Evolutionary conservation across 1,140 invertebrate genomes (phyloP), one percentile per base, ranked within the genome.

Genomic region (Macrocentrus cingulum): DNA sequence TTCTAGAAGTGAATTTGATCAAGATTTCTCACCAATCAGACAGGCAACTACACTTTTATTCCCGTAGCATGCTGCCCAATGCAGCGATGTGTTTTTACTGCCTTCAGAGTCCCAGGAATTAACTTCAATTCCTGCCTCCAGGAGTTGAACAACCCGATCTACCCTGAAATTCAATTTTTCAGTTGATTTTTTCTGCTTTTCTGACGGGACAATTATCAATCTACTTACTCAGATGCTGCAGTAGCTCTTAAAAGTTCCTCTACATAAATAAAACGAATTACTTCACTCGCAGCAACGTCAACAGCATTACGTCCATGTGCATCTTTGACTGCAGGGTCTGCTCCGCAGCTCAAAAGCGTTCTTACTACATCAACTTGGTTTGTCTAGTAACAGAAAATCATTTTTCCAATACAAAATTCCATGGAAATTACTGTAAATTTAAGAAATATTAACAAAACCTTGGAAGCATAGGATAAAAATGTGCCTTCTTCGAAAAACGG

Each of bases 41-140:
- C 79, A 86, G 19, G 78, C 68, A 1, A 87, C 75, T 48, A 84
- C 80, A 53, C 84, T 80, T 61, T 79, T 80, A 66, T 83, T 84
- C 11, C 82, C 84, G 70, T 84, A 87, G 63, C 83, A 84, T 32
- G 84, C 84, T 49, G 85, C 86, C 85, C 85, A 87, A 69, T 87
- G 85, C 18, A 87, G 71, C 8, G 85, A 83, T 3, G 85, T 84
- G 64, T 86, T 87, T 67, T 80, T 79, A 66, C 82, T 85, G 15
- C 81, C 79, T 53, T 81, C 77, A 25, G 82, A 85, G 66, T 87
- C 85, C 67, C 74, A 79, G 3, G 84, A 79, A 68, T 87, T 86
- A 0, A 87, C 78, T 60, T 78, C 71, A 37, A 87, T 77, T 25
- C 86, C 85, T 41, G 83, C 79, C 18, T 76, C 77, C 56, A 86